Evolutionary conservation across 1,140 invertebrate genomes (phyloP), one percentile per base, ranked within the genome.

Genomic region (Atopsyche davidsoni): DNA sequence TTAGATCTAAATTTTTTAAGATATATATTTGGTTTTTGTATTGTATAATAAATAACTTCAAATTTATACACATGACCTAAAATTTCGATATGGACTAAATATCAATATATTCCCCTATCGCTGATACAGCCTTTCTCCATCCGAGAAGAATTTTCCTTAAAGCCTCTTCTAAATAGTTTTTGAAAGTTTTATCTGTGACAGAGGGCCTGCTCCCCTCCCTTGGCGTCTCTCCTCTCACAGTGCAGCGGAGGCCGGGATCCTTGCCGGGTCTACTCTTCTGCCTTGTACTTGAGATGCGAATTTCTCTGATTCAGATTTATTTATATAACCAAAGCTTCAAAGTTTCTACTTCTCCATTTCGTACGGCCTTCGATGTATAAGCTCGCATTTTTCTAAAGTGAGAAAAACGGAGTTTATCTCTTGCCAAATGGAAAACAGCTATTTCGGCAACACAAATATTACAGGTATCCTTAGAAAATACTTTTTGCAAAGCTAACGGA

Each of bases 111-210:
- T n/a, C n/a, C n/a, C n/a, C n/a, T n/a, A n/a, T n/a, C n/a, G n/a
- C n/a, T n/a, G n/a, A n/a, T n/a, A n/a, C n/a, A n/a, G n/a, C n/a
- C n/a, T n/a, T n/a, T n/a, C 13, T 28, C 25, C 7, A 28, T 7
- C 25, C 25, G 7, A 40, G 13, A 13, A 32, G 48, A 51, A 46
- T 55, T 55, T 48, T 24, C 38, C 34, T 22, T 44, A 47, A 47
- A 55, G 53, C 53, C 45, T 55, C 38, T 36, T 28, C 39, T 55
- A 55, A 55, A 55, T 55, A 55, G 48, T 55, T 55, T 54, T 46
- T 51, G 53, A 55, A 55, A 51, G 48, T 55, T 55, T 55, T 55
- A 55, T 55, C 53, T 50, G 43, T 24, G 36, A 45, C 44, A 25
- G 21, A 14, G 45, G 45, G 35, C 23, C 36, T 39, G 23, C 39